Conservation (phyloP, 2,888 invertebrate species). For the Xylophagus ater region DNA sequence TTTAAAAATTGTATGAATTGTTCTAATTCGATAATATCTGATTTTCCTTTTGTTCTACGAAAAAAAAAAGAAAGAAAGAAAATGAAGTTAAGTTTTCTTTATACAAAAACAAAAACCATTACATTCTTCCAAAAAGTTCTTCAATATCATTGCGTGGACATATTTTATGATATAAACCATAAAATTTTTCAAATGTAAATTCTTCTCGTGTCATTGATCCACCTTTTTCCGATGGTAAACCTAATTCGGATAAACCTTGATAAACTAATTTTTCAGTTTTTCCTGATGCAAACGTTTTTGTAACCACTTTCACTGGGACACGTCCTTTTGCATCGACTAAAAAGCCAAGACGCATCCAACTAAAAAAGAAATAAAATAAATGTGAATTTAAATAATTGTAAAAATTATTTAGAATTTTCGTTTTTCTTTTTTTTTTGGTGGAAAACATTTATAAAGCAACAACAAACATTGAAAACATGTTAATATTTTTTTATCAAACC, state of each 20-base stretch:
- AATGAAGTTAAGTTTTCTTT: not conserved
- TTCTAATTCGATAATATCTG: constrained; percentile 72
- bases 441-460: too few relatives aligned
- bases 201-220: constrained; percentile 89
- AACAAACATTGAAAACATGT: too few relatives aligned
- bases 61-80: constrained; percentile 4
- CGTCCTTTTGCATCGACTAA: constrained; percentile 87
- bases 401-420: too few relatives aligned
- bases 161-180: constrained; percentile 95
- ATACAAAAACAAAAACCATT: constrained; percentile 28
- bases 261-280: constrained; percentile 97
- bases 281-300: constrained; percentile 97
- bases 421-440: too few relatives aligned
- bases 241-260: constrained; percentile 88
- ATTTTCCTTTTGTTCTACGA: constrained; percentile 77
- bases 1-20: constrained; percentile 90
- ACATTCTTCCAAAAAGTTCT: constrained; percentile 92
- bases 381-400: too few relatives aligned
- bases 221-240: constrained; percentile 88
- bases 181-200: constrained; percentile 98
- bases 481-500: too few relatives aligned
- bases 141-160: constrained; percentile 98
- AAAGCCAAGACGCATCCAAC: constrained; percentile 97
- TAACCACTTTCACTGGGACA: constrained; percentile 93
- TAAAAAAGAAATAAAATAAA: constrained; percentile 40